Evolutionary conservation across 2,888 invertebrate genomes (phyloP).

Genomic region (Diplolepis rosae): DNA sequence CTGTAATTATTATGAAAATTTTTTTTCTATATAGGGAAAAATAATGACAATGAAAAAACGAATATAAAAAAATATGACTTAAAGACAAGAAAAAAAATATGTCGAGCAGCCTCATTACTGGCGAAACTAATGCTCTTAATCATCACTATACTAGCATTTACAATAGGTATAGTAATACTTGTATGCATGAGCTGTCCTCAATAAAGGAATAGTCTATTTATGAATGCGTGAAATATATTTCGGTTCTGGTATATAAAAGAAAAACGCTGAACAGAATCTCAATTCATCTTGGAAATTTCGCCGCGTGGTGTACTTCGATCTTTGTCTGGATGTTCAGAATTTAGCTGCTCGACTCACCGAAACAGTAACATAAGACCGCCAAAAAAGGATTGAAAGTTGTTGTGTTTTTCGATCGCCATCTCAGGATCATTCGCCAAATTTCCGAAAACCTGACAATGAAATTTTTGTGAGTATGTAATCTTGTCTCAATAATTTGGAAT

Average conservation of each 20-base stretch:
- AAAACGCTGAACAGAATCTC: background rate
- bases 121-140: slow-evolving; percentile 2
- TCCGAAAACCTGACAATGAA: slow-evolving; percentile 88
- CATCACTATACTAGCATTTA: slow-evolving; percentile 20
- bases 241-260: background rate
- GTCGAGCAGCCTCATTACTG: slow-evolving; percentile 49
- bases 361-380: slow-evolving; percentile 93
- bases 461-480: slow-evolving; percentile 51
- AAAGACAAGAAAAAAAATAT: too few relatives aligned
- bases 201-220: background rate
- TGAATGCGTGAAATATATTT: background rate
- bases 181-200: background rate
- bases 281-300: background rate
- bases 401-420: slow-evolving; percentile 92
- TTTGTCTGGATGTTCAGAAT: slow-evolving; percentile 42
- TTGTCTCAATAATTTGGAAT: background rate
- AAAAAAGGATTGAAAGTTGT: slow-evolving; percentile 96
- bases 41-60: background rate
- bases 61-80: background rate
- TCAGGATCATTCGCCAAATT: slow-evolving; percentile 91
- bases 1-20: too few relatives aligned
- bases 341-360: slow-evolving; percentile 82
- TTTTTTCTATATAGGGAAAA: too few relatives aligned
- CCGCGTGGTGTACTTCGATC: slow-evolving; percentile 25
- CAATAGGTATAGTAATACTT: background rate